Evolutionary conservation across 1,140 invertebrate genomes (phyloP).

Genomic region (Trichoplusia ni): DNA sequence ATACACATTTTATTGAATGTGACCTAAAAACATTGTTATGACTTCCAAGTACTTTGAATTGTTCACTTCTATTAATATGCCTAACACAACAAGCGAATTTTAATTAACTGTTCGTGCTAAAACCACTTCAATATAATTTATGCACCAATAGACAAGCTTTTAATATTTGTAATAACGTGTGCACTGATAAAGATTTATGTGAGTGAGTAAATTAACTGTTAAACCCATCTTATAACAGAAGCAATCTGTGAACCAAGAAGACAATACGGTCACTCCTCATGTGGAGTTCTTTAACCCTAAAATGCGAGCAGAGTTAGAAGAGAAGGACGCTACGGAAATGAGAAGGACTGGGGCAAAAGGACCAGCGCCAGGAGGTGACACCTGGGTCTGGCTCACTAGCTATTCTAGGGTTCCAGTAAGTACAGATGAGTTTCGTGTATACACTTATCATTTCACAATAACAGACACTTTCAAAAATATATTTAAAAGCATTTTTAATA

Average conservation of each 20-base stretch:
- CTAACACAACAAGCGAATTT: too few species aligned
- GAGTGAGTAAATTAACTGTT: too few species aligned
- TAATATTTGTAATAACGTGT: too few species aligned
- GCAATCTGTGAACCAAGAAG: constrained; percentile 69
- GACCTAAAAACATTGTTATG: too few species aligned
- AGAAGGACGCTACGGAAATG: constrained; percentile 83
- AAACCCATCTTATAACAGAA: constrained; percentile 64
- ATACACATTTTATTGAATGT: too few species aligned
- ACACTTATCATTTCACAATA: not conserved
- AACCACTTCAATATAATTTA: too few species aligned
- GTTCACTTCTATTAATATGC: too few species aligned
- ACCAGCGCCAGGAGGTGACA: constrained; percentile 84
- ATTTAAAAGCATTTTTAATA: too few species aligned
- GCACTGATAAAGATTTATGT: too few species aligned
- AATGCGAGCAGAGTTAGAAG: constrained; percentile 83
- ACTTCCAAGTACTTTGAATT: too few species aligned
- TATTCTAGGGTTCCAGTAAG: constrained; percentile 89
- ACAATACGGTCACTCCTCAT: constrained; percentile 82
- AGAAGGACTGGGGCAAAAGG: constrained; percentile 82
- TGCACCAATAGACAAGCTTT: too few species aligned
- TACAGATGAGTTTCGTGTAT: constrained; percentile 21
- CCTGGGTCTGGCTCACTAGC: constrained; percentile 90
- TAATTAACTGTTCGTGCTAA: too few species aligned
- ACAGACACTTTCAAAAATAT: not conserved
- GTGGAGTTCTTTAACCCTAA: constrained; percentile 87